phyloP scores from a whole-genome alignment of 1,140 invertebrate genomes.

The Manduca sexta region DNA sequence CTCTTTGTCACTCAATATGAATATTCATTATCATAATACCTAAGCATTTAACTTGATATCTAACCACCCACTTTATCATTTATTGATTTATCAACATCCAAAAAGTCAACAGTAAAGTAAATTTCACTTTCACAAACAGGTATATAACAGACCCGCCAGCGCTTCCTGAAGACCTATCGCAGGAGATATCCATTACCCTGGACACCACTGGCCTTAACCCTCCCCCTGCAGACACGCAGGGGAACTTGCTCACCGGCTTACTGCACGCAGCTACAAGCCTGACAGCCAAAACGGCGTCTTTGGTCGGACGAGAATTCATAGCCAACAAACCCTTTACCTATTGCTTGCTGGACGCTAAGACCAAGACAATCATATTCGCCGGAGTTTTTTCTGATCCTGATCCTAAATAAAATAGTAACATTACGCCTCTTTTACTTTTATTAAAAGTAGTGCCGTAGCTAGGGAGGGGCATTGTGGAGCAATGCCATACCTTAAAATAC shows the following conservation, averaged over 20 bases:
- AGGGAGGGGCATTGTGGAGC: too few species aligned
- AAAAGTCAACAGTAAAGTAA: too few species aligned
- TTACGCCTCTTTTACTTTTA: too few species aligned
- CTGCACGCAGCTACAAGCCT: not conserved
- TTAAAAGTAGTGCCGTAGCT: too few species aligned
- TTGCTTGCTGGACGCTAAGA: conserved; percentile 4
- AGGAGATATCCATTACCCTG: not conserved
- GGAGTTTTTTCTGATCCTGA: not conserved
- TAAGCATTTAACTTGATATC: too few species aligned
- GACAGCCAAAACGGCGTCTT: not conserved
- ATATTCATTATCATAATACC: too few species aligned
- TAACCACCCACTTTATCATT: too few species aligned
- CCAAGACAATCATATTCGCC: not conserved
- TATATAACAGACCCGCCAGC: conserved; percentile 9
- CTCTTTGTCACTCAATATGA: too few species aligned
- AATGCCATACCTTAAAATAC: too few species aligned
- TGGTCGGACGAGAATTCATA: conserved; percentile 7
- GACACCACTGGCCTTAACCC: not conserved
- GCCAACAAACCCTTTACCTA: conserved; percentile 10
- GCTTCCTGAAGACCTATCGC: conserved; percentile 2
- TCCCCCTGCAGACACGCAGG: not conserved
- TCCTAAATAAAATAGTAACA: not conserved
- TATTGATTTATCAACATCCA: too few species aligned
- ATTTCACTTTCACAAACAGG: conserved; percentile 5
- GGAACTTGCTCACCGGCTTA: not conserved